A percentile compares a stretch with the other conserved stretches of the same genome.
These are phyloP conservation scores for Lasioglossum malachurum DNA, from an alignment of 2,888 invertebrate species.

Conservation along the genomic window DNA sequence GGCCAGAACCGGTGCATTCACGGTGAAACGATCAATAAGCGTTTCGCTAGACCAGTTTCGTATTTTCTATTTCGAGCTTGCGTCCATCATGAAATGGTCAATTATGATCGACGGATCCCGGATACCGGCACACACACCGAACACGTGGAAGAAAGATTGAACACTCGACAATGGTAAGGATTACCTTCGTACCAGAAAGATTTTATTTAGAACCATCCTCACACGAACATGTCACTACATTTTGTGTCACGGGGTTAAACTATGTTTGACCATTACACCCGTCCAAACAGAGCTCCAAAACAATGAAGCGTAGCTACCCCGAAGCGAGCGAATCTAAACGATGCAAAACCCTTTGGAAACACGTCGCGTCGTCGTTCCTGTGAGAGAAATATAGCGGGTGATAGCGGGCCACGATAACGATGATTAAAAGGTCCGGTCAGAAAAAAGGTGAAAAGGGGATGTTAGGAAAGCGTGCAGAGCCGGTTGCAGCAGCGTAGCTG, in stretches of 20 bases:
- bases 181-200: too few species aligned
- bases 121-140: not conserved
- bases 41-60: not conserved
- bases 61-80: conserved; percentile 12
- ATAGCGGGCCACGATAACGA: conserved; percentile 2
- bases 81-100: not conserved
- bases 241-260: too few species aligned
- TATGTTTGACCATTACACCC: not conserved
- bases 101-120: not conserved
- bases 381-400: not conserved
- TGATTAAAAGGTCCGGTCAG: conserved; percentile 4
- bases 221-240: not conserved
- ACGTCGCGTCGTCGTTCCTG: not conserved
- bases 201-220: not conserved
- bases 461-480: conserved; percentile 20
- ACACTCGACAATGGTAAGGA: not conserved
- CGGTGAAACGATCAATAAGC: conserved; percentile 11
- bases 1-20: not conserved
- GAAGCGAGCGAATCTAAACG: not conserved
- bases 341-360: not conserved
- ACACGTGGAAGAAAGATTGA: not conserved
- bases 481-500: conserved; percentile 45
- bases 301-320: not conserved
- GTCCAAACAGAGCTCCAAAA: not conserved
- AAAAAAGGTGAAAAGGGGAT: conserved; percentile 14